phyloP scores from a whole-genome alignment of 2,888 invertebrate species.

The Orthonevra nobilis region DNA sequence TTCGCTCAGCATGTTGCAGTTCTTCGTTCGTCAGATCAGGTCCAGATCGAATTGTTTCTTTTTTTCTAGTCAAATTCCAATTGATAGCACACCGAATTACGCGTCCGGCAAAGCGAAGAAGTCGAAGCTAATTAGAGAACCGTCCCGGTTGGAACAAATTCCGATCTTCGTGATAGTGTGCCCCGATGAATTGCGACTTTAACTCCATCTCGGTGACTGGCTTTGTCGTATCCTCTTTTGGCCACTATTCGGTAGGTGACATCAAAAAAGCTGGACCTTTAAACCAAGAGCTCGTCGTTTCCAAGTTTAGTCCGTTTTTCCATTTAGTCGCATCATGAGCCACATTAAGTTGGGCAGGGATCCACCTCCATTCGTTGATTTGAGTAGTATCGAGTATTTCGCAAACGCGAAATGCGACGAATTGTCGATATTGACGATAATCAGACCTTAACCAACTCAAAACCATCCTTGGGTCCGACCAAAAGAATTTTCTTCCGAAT shows the following conservation, averaged over 20 bases:
- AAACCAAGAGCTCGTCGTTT: slow-evolving; percentile 40
- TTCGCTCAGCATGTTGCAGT: neutral
- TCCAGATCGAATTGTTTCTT: neutral
- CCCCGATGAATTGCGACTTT: neutral
- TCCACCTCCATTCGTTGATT: slow-evolving; percentile 53
- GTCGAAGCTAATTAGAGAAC: neutral
- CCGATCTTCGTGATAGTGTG: neutral
- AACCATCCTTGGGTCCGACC: slow-evolving; percentile 71
- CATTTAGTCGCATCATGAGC: slow-evolving; percentile 61
- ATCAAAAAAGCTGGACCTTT: slow-evolving; percentile 46
- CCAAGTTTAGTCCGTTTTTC: slow-evolving; percentile 28
- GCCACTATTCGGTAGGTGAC: neutral
- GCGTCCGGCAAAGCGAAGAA: neutral
- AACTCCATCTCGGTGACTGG: neutral
- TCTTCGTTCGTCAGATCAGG: neutral
- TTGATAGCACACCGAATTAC: neutral
- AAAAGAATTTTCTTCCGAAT: slow-evolving; percentile 50
- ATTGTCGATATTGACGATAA: slow-evolving; percentile 68
- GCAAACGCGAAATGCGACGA: slow-evolving; percentile 50
- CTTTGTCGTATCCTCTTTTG: neutral
- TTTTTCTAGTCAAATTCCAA: neutral
- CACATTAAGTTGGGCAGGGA: slow-evolving; percentile 44
- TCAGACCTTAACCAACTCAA: slow-evolving; percentile 70
- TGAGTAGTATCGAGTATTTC: slow-evolving; percentile 63
- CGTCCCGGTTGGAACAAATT: neutral